phyloP scores from a whole-genome alignment of 2,888 invertebrate genomes.

The Ophion ellenae region DNA sequence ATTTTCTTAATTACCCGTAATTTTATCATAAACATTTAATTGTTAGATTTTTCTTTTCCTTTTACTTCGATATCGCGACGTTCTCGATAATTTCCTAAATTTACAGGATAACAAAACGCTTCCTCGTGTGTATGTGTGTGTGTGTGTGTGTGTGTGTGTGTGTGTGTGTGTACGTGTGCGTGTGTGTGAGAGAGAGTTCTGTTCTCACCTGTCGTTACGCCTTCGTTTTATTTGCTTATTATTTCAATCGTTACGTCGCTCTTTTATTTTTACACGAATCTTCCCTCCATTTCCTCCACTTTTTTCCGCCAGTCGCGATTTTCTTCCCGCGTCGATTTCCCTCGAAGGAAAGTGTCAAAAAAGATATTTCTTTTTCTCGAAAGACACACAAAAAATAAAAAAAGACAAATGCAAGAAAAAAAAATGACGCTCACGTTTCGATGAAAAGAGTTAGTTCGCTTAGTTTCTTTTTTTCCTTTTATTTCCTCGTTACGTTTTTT shows the following conservation, averaged over 20 bases:
- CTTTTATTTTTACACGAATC: conserved; percentile 12
- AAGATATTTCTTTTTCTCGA: neutral
- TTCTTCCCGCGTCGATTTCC: neutral
- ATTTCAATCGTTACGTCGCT: conserved; percentile 1
- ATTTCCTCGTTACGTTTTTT: conserved; percentile 14
- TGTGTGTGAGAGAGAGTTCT: conserved; percentile 45
- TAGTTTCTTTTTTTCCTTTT: conserved; percentile 1
- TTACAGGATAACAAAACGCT: conserved; percentile 66
- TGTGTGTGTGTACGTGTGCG: conserved; percentile 44
- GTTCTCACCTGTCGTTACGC: conserved; percentile 33
- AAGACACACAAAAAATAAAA: neutral
- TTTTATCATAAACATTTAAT: conserved; percentile 83
- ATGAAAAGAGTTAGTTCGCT: neutral
- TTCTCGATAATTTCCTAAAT: conserved; percentile 60
- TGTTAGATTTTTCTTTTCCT: conserved; percentile 71
- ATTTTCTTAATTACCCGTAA: conserved; percentile 83
- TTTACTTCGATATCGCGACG: conserved; percentile 62
- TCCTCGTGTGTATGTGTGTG: conserved; percentile 55
- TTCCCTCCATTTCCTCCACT: neutral
- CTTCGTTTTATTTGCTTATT: conserved; percentile 27
- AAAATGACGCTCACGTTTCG: neutral
- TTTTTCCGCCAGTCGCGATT: neutral
- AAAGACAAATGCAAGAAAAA: neutral
- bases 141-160: conserved; percentile 43
- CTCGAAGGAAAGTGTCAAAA: neutral